A percentile compares a stretch with the other conserved stretches of the same genome.
These are phyloP conservation scores for Plagodis pulveraria DNA, from an alignment of 2,888 invertebrate species.

Conservation along the genomic window DNA sequence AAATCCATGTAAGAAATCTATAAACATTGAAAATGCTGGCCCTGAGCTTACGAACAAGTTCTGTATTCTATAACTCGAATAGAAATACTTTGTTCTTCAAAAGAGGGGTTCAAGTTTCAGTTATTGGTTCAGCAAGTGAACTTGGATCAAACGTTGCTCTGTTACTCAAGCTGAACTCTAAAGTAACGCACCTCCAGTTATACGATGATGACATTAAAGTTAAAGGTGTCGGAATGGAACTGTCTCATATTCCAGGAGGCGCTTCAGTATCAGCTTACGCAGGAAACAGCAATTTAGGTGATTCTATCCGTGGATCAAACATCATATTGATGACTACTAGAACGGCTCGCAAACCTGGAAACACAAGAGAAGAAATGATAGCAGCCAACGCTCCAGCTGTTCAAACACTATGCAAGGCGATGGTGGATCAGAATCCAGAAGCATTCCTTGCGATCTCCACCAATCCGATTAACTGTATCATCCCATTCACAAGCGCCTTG, in stretches of 20 bases:
- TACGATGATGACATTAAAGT: constrained; percentile 60
- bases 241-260: constrained; percentile 57
- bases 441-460: constrained; percentile 64
- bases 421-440: constrained; percentile 56
- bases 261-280: constrained; percentile 47
- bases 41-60: constrained; percentile 18
- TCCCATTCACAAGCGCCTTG: constrained; percentile 62
- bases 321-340: constrained; percentile 59
- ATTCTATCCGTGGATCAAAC: constrained; percentile 52
- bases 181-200: constrained; percentile 54
- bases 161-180: constrained; percentile 58
- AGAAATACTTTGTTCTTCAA: constrained; percentile 21
- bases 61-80: constrained; percentile 20
- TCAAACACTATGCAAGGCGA: constrained; percentile 53
- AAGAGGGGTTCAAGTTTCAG: constrained; percentile 59
- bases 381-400: constrained; percentile 56
- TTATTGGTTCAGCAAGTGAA: constrained; percentile 61
- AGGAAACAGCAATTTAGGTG: constrained; percentile 45
- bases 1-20: constrained; percentile 21
- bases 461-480: constrained; percentile 63
- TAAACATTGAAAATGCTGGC: constrained; percentile 19
- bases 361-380: constrained; percentile 57
- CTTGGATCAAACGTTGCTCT: constrained; percentile 62
- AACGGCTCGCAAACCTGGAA: constrained; percentile 49
- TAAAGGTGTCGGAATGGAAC: constrained; percentile 54